A percentile compares a stretch with the other conserved stretches of the same genome.
Evolutionary conservation across 2,888 invertebrate genomes (phyloP).

Genomic region (Pecten maximus): DNA sequence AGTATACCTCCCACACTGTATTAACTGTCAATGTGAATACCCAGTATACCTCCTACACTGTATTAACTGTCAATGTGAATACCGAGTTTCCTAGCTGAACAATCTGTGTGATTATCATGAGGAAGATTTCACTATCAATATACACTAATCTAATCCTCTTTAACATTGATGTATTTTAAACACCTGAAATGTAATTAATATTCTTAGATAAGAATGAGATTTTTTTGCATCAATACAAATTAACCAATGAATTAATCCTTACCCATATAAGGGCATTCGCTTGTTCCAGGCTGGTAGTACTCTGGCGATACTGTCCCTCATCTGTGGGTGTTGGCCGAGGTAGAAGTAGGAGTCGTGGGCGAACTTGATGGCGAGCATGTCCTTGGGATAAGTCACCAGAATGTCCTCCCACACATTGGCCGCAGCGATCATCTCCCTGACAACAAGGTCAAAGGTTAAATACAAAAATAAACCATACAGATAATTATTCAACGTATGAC

Average conservation of each 20-base stretch:
- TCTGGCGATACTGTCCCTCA: slow-evolving; percentile 83
- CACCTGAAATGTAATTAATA: too few species aligned
- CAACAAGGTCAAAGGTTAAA: neutral
- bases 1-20: too few species aligned
- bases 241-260: slow-evolving; percentile 45
- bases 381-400: slow-evolving; percentile 83
- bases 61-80: too few species aligned
- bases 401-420: slow-evolving; percentile 83
- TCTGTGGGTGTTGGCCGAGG: slow-evolving; percentile 81
- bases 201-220: too few species aligned
- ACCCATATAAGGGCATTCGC: slow-evolving; percentile 83
- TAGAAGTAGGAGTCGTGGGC: slow-evolving; percentile 84
- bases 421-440: slow-evolving; percentile 75
- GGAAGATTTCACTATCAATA: too few species aligned
- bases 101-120: too few species aligned
- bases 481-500: neutral
- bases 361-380: slow-evolving; percentile 84
- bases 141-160: too few species aligned
- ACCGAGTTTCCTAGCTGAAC: too few species aligned
- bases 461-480: neutral
- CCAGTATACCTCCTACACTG: too few species aligned
- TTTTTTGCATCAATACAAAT: neutral
- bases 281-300: slow-evolving; percentile 83
- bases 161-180: too few species aligned
- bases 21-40: too few species aligned